Evolutionary conservation across 2,113 vertebrate species (phyloP).

Genomic region (Peromyscus californicus): DNA sequence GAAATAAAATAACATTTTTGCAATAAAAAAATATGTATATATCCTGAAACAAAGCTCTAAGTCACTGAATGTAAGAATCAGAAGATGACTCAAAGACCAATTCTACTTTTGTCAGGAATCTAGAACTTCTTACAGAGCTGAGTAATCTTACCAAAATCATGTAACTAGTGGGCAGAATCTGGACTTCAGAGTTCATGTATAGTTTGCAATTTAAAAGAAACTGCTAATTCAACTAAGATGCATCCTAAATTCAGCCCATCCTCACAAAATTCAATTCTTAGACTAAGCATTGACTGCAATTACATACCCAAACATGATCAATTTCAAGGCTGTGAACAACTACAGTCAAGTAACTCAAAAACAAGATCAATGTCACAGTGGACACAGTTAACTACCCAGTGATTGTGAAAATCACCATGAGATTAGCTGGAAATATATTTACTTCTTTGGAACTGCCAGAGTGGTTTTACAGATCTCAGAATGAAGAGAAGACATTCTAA

Average conservation of each 20-base stretch:
- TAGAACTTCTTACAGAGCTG: background rate
- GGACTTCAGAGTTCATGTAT: constrained; percentile 38
- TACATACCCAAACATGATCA: background rate
- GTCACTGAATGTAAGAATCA: background rate
- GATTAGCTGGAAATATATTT: constrained; percentile 40
- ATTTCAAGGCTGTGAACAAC: background rate
- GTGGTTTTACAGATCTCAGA: background rate
- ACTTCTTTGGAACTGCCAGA: background rate
- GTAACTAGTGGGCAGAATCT: background rate
- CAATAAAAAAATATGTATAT: background rate
- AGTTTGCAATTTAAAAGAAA: background rate
- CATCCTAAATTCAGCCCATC: constrained; percentile 3
- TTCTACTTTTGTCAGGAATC: constrained; percentile 33
- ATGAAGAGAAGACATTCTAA: background rate
- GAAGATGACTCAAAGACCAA: background rate
- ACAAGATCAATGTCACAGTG: constrained; percentile 11
- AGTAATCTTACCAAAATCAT: constrained; percentile 37
- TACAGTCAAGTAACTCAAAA: constrained; percentile 17
- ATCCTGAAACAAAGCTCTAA: constrained; percentile 51
- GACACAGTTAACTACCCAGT: background rate
- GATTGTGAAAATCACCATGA: background rate
- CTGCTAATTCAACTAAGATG: constrained; percentile 37
- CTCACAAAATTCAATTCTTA: constrained; percentile 14
- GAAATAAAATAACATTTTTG: no score
- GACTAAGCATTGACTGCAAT: background rate